phyloP scores from a whole-genome alignment of 2,888 invertebrate genomes.

The Coelinius sp. region DNA sequence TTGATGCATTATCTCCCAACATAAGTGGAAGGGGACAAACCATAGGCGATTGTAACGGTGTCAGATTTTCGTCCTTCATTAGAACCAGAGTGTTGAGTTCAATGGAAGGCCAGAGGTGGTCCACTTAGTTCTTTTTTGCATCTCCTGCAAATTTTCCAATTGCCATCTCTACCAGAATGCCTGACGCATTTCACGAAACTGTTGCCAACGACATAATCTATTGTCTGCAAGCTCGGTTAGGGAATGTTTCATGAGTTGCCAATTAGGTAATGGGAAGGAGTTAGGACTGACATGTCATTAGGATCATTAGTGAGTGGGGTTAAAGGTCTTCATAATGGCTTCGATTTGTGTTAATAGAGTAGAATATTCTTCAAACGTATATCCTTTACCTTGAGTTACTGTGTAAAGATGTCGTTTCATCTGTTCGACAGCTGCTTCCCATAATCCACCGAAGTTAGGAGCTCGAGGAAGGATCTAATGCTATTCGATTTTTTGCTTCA shows the following conservation, averaged over 20 bases:
- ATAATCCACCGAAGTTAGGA: too few species aligned
- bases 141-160: too few species aligned
- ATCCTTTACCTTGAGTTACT: slow-evolving; percentile 37
- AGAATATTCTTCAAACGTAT: slow-evolving; percentile 50
- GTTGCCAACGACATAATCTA: not conserved
- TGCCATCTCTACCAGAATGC: too few species aligned
- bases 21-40: too few species aligned
- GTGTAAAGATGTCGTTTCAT: slow-evolving; percentile 51
- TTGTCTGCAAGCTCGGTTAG: slow-evolving; percentile 41
- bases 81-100: too few species aligned
- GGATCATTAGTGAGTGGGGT: slow-evolving; percentile 41
- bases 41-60: too few species aligned
- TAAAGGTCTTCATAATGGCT: slow-evolving; percentile 48
- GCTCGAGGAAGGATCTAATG: too few species aligned
- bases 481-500: not conserved
- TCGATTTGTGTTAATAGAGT: slow-evolving; percentile 49
- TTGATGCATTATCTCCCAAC: too few species aligned
- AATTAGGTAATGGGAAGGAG: slow-evolving; percentile 58
- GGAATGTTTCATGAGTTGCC: slow-evolving; percentile 36
- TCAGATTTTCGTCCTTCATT: too few species aligned
- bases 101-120: too few species aligned
- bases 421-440: slow-evolving; percentile 51
- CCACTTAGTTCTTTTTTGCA: too few species aligned
- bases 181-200: not conserved
- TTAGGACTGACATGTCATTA: slow-evolving; percentile 46